Percentiles rank a stretch among this genome's conserved stretches.
phyloP scores from a whole-genome alignment of 2,113 vertebrate species.

The Clupea harengus region DNA sequence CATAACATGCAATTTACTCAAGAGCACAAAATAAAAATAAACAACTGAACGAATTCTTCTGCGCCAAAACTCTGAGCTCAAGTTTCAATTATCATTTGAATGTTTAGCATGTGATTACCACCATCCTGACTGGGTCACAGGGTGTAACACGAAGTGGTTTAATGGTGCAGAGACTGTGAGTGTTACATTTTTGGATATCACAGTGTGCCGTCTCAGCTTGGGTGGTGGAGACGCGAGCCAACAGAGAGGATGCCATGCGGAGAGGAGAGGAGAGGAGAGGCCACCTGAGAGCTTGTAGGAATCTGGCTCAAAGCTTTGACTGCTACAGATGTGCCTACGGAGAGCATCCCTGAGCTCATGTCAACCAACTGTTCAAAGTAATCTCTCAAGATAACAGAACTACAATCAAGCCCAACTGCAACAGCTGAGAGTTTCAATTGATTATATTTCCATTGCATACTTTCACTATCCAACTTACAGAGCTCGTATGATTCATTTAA shows the following conservation, averaged over 20 bases:
- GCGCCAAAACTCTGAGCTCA: background rate
- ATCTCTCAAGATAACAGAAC: background rate
- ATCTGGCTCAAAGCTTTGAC: background rate
- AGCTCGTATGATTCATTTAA: background rate
- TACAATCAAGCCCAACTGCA: background rate
- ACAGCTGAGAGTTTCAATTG: background rate
- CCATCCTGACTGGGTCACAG: background rate
- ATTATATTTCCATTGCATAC: background rate
- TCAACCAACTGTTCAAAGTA: constrained; percentile 9
- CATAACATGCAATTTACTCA: background rate
- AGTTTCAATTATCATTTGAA: background rate
- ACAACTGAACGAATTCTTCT: background rate
- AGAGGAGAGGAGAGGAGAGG: background rate
- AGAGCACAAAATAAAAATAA: background rate
- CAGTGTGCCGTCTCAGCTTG: background rate
- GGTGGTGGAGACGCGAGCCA: background rate
- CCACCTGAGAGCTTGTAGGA: background rate
- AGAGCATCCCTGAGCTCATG: background rate
- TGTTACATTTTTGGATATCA: background rate
- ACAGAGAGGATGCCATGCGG: background rate
- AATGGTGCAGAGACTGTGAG: background rate
- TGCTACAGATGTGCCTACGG: background rate
- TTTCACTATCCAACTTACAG: background rate
- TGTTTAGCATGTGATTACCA: background rate
- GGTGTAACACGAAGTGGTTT: background rate